Evolutionary conservation across 2,113 vertebrate species (phyloP).

Genomic region (Megaceryle maxima): DNA sequence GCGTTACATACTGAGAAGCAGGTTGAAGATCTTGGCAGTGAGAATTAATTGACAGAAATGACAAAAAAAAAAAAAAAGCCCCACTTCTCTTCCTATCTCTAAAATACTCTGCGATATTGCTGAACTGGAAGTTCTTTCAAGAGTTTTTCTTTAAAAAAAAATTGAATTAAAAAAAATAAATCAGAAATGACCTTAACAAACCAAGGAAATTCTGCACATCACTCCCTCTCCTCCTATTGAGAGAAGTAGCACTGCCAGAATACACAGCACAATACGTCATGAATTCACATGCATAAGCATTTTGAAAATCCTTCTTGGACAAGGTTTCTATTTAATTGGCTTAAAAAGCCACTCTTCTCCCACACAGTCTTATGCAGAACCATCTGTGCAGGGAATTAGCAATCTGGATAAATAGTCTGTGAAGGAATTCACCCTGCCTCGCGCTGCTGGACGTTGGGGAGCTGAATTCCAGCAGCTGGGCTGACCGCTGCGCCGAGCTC

Average conservation of each 20-base stretch:
- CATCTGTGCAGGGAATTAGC: constrained; percentile 73
- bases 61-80: not conserved
- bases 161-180: not conserved
- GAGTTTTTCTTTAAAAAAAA: not conserved
- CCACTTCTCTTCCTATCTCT: not conserved
- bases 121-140: not conserved
- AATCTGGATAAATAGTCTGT: constrained; percentile 68
- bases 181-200: constrained; percentile 22
- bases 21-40: not conserved
- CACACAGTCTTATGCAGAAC: constrained; percentile 64
- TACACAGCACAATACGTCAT: constrained; percentile 35
- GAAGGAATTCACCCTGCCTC: constrained; percentile 54
- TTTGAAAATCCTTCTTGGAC: constrained; percentile 70
- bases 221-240: not conserved
- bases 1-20: not conserved
- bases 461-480: constrained; percentile 42
- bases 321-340: constrained; percentile 75
- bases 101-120: not conserved
- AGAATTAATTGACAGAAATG: constrained; percentile 22
- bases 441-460: constrained; percentile 43
- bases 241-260: constrained; percentile 13
- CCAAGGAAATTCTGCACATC: not conserved
- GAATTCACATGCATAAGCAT: constrained; percentile 67
- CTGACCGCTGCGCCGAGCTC: constrained; percentile 17
- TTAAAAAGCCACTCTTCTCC: constrained; percentile 73